Conservation (phyloP, 2,113 vertebrate genomes). For the Cyanoderma ruficeps region DNA sequence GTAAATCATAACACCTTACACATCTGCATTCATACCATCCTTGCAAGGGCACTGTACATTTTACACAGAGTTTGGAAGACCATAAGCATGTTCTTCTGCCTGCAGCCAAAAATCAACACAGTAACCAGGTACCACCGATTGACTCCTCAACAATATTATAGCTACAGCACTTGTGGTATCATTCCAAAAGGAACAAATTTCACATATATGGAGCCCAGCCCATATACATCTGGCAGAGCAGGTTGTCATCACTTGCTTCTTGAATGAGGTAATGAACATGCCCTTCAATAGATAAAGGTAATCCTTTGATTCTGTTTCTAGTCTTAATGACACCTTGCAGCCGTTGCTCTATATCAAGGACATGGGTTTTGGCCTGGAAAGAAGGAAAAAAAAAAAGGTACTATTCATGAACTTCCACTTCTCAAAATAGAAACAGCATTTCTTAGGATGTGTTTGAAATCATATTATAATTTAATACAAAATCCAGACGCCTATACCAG, state of each 20-base stretch:
- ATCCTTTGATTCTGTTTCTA: constrained; percentile 91
- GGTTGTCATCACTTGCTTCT: constrained; percentile 91
- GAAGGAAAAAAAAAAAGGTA: not conserved
- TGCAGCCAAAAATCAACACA: not conserved
- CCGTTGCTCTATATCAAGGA: constrained; percentile 94
- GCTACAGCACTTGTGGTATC: not conserved
- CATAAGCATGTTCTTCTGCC: not conserved
- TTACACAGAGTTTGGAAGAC: not conserved
- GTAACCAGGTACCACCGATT: not conserved
- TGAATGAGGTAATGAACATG: constrained; percentile 98
- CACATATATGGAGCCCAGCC: constrained; percentile 97
- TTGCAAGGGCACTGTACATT: not conserved
- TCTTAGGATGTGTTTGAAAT: not conserved
- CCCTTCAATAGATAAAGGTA: constrained; percentile 96
- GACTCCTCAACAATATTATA: not conserved
- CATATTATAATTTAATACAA: not conserved
- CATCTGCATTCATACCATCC: not conserved
- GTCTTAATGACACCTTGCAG: constrained; percentile 96
- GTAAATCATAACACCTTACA: not conserved
- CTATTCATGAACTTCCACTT: not conserved
- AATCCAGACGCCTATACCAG: not conserved
- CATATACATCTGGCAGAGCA: constrained; percentile 96
- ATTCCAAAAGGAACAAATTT: not conserved
- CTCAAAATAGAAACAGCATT: not conserved
- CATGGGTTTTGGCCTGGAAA: constrained; percentile 94